Conservation (phyloP, 2,888 invertebrate species). For the Apotomis turbidana region DNA sequence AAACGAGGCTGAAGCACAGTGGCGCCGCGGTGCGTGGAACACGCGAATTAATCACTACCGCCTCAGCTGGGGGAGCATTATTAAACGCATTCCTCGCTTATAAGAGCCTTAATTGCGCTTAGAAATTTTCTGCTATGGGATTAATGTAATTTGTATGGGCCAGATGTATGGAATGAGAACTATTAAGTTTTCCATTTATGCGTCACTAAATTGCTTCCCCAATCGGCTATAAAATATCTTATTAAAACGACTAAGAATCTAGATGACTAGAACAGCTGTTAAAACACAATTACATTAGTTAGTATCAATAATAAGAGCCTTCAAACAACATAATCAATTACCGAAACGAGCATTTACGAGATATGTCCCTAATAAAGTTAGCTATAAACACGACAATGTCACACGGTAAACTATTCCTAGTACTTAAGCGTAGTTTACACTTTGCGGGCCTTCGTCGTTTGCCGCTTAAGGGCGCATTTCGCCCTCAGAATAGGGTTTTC, state of each 20-base stretch:
- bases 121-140: constrained; percentile 66
- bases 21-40: constrained; percentile 69
- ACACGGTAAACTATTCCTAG: constrained; percentile 41
- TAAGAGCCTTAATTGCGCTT: constrained; percentile 73
- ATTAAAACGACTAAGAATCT: background rate
- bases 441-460: constrained; percentile 52
- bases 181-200: constrained; percentile 39
- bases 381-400: constrained; percentile 64
- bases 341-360: constrained; percentile 44
- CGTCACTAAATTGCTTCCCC: constrained; percentile 22
- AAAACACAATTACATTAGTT: background rate
- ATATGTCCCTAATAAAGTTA: constrained; percentile 46
- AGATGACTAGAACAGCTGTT: background rate
- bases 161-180: constrained; percentile 49
- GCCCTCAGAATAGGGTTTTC: constrained; percentile 74
- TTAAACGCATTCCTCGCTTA: constrained; percentile 76
- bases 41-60: constrained; percentile 78
- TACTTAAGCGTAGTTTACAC: constrained; percentile 39
- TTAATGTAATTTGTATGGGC: constrained; percentile 71
- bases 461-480: constrained; percentile 74
- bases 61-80: constrained; percentile 64
- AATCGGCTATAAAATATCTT: background rate
- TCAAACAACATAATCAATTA: constrained; percentile 45
- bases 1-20: constrained; percentile 62
- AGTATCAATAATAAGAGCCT: constrained; percentile 10